These are phyloP conservation scores for Phyllotreta striolata DNA, from an alignment of 2,888 invertebrate genomes.

Conservation along the genomic window DNA sequence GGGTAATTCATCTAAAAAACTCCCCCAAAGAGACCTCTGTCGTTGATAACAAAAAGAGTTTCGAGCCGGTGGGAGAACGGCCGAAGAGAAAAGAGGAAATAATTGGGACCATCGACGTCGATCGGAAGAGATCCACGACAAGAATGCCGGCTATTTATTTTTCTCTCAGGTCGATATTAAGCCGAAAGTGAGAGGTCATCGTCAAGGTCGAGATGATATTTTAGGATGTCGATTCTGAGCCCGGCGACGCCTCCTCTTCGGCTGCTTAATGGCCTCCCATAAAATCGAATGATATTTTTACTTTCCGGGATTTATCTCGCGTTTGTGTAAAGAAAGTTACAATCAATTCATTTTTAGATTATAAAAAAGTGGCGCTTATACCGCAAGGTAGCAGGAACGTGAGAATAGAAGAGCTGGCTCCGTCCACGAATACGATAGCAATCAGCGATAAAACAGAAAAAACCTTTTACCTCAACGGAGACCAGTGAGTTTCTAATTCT, in stretches of 20 bases:
- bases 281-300: no score
- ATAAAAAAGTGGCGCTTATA: slow-evolving; percentile 67
- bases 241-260: neutral
- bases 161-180: slow-evolving; percentile 10
- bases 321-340: neutral
- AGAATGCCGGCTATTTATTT: slow-evolving; percentile 7
- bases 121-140: slow-evolving; percentile 9
- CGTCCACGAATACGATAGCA: slow-evolving; percentile 67
- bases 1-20: neutral
- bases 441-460: slow-evolving; percentile 62
- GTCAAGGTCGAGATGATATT: slow-evolving; percentile 5
- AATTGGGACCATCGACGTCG: slow-evolving; percentile 5
- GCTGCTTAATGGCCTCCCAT: no score
- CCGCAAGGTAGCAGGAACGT: slow-evolving; percentile 70
- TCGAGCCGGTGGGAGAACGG: neutral
- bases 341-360: slow-evolving; percentile 57
- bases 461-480: slow-evolving; percentile 69
- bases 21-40: slow-evolving; percentile 1
- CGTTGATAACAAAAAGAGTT: slow-evolving; percentile 5
- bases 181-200: slow-evolving; percentile 4
- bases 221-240: neutral
- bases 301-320: no score
- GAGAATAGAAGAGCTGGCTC: slow-evolving; percentile 66
- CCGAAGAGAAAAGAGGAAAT: neutral
- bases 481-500: slow-evolving; percentile 63